Percentiles rank a stretch among this genome's conserved stretches.
Evolutionary conservation across 2,797 vertebrate genomes (phyloP).

Genomic region (Rhodeus uyekii): DNA sequence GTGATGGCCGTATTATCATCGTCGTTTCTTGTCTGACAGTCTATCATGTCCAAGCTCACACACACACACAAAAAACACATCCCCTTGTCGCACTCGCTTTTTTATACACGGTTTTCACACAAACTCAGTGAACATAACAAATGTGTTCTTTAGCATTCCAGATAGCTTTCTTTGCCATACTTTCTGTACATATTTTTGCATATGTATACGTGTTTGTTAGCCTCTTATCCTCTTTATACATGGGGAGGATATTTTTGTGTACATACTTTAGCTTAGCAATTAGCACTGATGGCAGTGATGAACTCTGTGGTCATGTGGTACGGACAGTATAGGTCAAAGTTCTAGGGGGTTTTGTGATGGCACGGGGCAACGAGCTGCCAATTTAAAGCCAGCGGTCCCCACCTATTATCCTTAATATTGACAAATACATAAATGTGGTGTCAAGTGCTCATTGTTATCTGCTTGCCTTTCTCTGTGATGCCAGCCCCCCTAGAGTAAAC

Average conservation of each 20-base stretch:
- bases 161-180: background rate
- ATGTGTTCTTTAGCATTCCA: background rate
- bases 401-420: conserved; percentile 84
- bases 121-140: background rate
- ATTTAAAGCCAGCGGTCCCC: conserved; percentile 68
- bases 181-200: background rate
- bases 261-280: conserved; percentile 61
- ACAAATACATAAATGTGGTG: conserved; percentile 82
- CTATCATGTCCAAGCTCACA: conserved; percentile 66
- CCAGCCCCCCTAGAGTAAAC: conserved; percentile 81
- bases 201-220: background rate
- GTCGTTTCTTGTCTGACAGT: conserved; percentile 70
- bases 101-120: conserved; percentile 36
- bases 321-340: conserved; percentile 68
- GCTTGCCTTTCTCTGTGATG: conserved; percentile 72
- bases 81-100: conserved; percentile 39
- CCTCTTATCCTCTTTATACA: no score
- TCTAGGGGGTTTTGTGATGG: conserved; percentile 65
- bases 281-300: conserved; percentile 53
- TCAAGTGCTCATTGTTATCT: conserved; percentile 83
- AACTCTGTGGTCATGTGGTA: conserved; percentile 63
- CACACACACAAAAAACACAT: conserved; percentile 37
- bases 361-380: conserved; percentile 62
- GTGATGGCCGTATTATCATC: conserved; percentile 77
- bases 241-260: no score